Percentiles rank a stretch among this genome's conserved stretches.
Conservation (phyloP, 1,140 invertebrate genomes). For the Drosophila obscura region DNA sequence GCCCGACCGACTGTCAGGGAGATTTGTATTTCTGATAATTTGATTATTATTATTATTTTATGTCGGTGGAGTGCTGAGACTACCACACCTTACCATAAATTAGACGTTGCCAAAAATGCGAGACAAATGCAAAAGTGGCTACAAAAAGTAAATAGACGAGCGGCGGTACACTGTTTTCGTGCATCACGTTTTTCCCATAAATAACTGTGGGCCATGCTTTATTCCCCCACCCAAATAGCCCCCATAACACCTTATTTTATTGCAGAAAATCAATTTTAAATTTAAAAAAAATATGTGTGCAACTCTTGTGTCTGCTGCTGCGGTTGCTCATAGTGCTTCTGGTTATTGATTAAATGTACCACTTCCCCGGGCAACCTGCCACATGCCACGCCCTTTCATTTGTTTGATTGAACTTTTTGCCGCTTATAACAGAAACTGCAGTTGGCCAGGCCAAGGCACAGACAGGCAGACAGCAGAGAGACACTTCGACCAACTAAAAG, state of each 20-base stretch:
- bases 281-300: conserved; percentile 51
- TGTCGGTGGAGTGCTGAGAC: conserved; percentile 2
- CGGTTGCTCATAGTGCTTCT: conserved; percentile 45
- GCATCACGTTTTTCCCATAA: conserved; percentile 80
- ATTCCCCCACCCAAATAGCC: not conserved
- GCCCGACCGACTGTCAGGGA: conserved; percentile 20
- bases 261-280: conserved; percentile 51
- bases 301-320: conserved; percentile 21
- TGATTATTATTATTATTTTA: conserved; percentile 51
- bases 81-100: conserved; percentile 73
- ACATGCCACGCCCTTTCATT: conserved; percentile 52
- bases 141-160: conserved; percentile 45
- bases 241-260: conserved; percentile 10
- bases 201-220: conserved; percentile 35
- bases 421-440: conserved; percentile 33
- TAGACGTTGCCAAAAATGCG: conserved; percentile 52
- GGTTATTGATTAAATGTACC: conserved; percentile 73
- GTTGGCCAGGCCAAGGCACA: conserved; percentile 12
- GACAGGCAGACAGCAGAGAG: not conserved
- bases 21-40: conserved; percentile 65
- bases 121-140: conserved; percentile 52
- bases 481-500: too few relatives aligned
- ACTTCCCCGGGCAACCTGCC: conserved; percentile 33
- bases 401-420: conserved; percentile 65
- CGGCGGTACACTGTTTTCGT: conserved; percentile 71